Conservation (phyloP, 2,113 vertebrate genomes). For the Ceratotherium simum region DNA sequence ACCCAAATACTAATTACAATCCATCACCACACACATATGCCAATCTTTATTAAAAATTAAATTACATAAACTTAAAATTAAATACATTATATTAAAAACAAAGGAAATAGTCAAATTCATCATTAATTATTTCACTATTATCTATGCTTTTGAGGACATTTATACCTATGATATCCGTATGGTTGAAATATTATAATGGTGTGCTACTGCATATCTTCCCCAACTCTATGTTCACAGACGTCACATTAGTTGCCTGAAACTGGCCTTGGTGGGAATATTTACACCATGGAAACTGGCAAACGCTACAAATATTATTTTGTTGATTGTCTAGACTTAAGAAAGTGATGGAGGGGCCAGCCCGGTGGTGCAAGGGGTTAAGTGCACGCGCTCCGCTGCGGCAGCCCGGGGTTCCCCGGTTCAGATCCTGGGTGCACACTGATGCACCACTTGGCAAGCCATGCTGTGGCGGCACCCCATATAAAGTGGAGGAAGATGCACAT, state of each 20-base stretch:
- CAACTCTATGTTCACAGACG: background rate
- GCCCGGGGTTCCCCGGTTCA: too few species aligned
- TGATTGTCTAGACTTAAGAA: background rate
- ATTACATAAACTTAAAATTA: constrained; percentile 10
- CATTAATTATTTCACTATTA: background rate
- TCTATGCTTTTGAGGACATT: background rate
- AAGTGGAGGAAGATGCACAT: too few species aligned
- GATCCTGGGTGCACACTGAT: too few species aligned
- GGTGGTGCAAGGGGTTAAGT: too few species aligned
- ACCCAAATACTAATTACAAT: too few species aligned
- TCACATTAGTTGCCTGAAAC: background rate
- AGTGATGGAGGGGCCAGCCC: background rate
- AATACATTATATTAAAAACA: constrained; percentile 2
- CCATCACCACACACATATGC: too few species aligned
- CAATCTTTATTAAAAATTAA: background rate
- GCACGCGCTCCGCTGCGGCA: too few species aligned
- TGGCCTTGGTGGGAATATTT: background rate
- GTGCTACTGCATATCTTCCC: background rate
- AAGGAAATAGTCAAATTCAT: background rate
- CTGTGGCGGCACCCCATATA: too few species aligned
- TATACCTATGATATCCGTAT: background rate
- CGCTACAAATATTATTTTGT: background rate
- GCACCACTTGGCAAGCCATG: too few species aligned
- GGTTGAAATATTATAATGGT: background rate
- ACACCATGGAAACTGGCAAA: background rate